Evolutionary conservation across 2,113 vertebrate species (phyloP).

Genomic region (Eclectus roratus): DNA sequence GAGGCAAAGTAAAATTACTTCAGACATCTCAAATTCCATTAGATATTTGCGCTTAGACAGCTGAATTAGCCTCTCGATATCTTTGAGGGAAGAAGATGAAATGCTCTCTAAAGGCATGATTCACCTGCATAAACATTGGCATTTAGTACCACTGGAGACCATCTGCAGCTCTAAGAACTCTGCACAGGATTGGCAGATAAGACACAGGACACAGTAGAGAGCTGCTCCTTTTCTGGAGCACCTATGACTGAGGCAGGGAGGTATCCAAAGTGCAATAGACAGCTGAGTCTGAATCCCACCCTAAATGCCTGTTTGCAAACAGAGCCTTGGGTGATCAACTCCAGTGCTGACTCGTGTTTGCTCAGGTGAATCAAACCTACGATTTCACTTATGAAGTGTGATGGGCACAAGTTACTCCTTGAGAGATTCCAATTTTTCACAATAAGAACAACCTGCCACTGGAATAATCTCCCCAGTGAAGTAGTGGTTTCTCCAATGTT

Average conservation of each 20-base stretch:
- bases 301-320: too few relatives aligned
- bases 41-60: neutral
- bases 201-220: neutral
- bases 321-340: too few relatives aligned
- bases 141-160: neutral
- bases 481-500: neutral
- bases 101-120: neutral
- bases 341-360: accelerated
- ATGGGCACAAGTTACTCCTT: neutral
- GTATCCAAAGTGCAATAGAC: accelerated
- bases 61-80: neutral
- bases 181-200: neutral
- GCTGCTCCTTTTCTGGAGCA: neutral
- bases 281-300: neutral
- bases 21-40: neutral
- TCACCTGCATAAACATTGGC: neutral
- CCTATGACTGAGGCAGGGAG: neutral
- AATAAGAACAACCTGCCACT: neutral
- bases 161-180: neutral
- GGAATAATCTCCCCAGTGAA: neutral
- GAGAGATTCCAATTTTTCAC: neutral
- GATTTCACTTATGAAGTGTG: neutral
- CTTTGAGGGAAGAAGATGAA: neutral
- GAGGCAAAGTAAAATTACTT: neutral
- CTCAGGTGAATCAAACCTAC: neutral